Evolutionary conservation across 1,140 invertebrate species (phyloP).

Genomic region (Batillaria attramentaria): DNA sequence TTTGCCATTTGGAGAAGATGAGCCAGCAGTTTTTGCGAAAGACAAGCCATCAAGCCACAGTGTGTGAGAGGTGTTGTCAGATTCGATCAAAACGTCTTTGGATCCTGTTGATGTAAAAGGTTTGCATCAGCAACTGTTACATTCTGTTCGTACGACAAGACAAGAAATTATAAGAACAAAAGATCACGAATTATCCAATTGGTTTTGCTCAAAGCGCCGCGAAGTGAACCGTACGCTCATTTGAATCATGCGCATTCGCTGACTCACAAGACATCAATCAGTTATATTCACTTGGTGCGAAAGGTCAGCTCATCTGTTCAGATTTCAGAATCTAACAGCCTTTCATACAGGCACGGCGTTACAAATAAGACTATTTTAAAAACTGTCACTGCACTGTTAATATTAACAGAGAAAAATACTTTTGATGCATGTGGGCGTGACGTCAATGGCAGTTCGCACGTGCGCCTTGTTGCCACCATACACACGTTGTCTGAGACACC

Average conservation of each 20-base stretch:
- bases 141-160: too few species aligned
- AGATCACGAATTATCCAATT: too few species aligned
- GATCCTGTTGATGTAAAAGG: too few species aligned
- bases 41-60: too few species aligned
- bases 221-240: background rate
- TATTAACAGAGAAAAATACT: conserved; percentile 11
- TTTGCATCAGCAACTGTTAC: too few species aligned
- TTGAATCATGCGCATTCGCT: background rate
- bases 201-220: too few species aligned
- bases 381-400: background rate
- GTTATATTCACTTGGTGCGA: too few species aligned
- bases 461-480: conserved; percentile 39
- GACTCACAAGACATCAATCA: background rate
- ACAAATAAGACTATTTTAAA: background rate
- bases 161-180: too few species aligned
- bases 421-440: conserved; percentile 37
- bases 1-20: too few species aligned
- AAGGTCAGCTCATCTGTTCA: background rate
- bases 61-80: too few species aligned
- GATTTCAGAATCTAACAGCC: background rate
- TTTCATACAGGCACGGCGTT: background rate
- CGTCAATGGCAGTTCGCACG: conserved; percentile 23
- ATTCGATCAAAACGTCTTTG: too few species aligned
- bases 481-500: conserved; percentile 37
- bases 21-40: too few species aligned